Base-by-base conservation (phyloP, 2,113 vertebrate species). In the Etia nguti region DNA sequence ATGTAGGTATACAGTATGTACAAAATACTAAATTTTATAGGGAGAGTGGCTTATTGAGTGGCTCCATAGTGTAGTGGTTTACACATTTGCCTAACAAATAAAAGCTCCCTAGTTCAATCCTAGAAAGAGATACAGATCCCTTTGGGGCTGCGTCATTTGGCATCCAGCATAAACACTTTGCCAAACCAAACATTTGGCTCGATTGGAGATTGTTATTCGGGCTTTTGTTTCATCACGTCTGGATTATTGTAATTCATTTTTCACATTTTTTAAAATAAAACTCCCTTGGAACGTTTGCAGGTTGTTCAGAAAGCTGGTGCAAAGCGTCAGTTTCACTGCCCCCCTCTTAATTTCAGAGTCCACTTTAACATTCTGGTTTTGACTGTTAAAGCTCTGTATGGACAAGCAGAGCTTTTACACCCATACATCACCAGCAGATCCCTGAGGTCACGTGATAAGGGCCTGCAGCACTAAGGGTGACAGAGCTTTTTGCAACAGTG, bases 141-240 rank as follows among this genome's bases (percentile, higher is more conserved):
- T 48, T 0, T 75, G 68, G 41, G 41, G 2, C 18, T 3, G 38
- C 13, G 0, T 38, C 10, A 65, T 38, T 8, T 0, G 2, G 18
- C 60, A 38, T 65, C 34, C 6, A 0, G 36, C 62, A 41, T 1
- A 68, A 41, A 41, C 20, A 68, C 36, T 68, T 41, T 68, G 11
- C n/a, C 36, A 24, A n/a, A 68, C 38, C 34, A 68, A 73, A 73
- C 68, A 46, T 73, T 46, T 29, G 68, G 41, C 68, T 26, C 22
- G 4, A 6, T 8, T 26, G 41, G 22, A 73, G 2, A 4, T 26
- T 26, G 68, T 18, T 48, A 73, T 26, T 46, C 15, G 0, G 22
- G 68, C 62, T 0, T 41, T 68, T 41, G 41, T 68, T 3, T 68
- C 36, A 24, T 41, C 62, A 24, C 0, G 7, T 75, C 24, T 10